These are phyloP conservation scores for Lithobates sylvaticus DNA, from an alignment of 2,797 vertebrate genomes.

Conservation along the genomic window DNA sequence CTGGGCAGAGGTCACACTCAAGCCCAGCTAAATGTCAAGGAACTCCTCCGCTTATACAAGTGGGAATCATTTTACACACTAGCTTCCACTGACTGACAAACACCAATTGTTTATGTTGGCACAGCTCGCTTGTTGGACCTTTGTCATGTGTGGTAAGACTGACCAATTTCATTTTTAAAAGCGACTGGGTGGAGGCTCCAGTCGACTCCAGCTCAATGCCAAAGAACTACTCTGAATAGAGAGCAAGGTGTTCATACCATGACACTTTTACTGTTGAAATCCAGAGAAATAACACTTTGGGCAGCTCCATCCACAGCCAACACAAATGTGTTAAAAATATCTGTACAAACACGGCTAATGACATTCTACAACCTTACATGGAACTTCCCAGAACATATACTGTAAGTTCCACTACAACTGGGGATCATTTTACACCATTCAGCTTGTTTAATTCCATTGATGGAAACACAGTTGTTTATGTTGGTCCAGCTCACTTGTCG, in stretches of 20 bases:
- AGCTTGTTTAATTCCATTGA: neutral
- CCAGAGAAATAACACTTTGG: neutral
- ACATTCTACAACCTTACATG: neutral
- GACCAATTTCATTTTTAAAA: too few relatives aligned
- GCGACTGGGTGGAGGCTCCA: too few relatives aligned
- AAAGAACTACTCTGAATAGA: too few relatives aligned
- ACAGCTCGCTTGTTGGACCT: neutral
- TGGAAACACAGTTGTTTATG: constrained; percentile 8
- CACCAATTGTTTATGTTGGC: constrained; percentile 1
- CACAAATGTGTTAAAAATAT: constrained; percentile 9
- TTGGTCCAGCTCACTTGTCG: neutral
- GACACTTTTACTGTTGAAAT: neutral
- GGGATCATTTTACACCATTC: neutral
- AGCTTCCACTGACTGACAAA: too few relatives aligned
- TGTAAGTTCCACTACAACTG: neutral
- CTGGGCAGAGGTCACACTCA: too few relatives aligned
- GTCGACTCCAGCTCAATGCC: too few relatives aligned
- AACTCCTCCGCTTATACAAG: too few relatives aligned
- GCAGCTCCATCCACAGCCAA: neutral
- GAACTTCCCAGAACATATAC: neutral
- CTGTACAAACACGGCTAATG: neutral
- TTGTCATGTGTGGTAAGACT: neutral
- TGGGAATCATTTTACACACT: neutral
- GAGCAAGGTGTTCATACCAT: neutral
- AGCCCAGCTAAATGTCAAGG: too few relatives aligned